phyloP scores from a whole-genome alignment of 2,888 invertebrate genomes.

The Calliopum simillimum region DNA sequence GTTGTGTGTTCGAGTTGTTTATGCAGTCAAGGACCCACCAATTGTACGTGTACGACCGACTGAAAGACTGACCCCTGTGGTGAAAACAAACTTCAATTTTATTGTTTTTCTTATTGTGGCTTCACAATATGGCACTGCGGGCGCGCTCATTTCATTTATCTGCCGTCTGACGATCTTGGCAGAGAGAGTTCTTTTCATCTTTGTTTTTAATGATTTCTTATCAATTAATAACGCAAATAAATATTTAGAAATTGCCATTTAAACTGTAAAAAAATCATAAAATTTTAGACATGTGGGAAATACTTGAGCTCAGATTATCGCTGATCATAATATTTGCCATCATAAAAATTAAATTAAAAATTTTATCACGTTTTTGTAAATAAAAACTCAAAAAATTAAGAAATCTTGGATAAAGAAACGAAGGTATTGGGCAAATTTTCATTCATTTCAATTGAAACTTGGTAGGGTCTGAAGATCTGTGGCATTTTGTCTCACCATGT shows the following conservation, averaged over 20 bases:
- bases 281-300: conserved; percentile 15
- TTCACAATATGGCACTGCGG: conserved; percentile 19
- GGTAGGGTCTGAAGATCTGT: no score
- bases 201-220: conserved; percentile 20
- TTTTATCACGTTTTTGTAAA: neutral
- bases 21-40: conserved; percentile 17
- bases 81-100: conserved; percentile 12
- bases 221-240: conserved; percentile 32
- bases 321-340: neutral
- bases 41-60: neutral
- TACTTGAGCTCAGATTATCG: conserved; percentile 3
- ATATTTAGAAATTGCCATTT: conserved; percentile 16
- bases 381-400: neutral
- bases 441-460: no score
- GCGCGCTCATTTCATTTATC: conserved; percentile 23
- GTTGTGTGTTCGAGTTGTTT: neutral
- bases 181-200: neutral
- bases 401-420: no score
- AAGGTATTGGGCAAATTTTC: no score
- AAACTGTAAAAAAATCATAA: conserved; percentile 2
- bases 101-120: conserved; percentile 15
- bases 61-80: conserved; percentile 24
- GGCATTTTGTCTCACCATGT: no score
- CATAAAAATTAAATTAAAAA: neutral
- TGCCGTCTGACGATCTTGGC: neutral